Conservation (phyloP, 2,797 vertebrate species). For the Limosa lapponica region DNA sequence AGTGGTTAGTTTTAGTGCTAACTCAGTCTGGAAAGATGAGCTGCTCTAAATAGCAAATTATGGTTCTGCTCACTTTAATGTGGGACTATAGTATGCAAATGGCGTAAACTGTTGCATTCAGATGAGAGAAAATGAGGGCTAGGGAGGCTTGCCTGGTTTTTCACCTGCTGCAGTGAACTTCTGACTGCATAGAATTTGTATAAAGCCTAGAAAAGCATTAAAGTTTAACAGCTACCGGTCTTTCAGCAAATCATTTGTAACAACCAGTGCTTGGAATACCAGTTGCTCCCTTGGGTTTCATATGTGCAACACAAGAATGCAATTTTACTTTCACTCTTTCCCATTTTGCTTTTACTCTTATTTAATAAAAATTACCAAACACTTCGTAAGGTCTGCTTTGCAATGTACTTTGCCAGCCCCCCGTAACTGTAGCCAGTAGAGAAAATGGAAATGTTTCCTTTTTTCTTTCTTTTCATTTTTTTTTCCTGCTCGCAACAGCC, state of each 20-base stretch:
- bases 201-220: slow-evolving; percentile 38
- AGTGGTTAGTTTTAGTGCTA: neutral
- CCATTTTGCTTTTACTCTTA: neutral
- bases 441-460: neutral
- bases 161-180: slow-evolving; percentile 71
- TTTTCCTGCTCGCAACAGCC: neutral
- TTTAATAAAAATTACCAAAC: slow-evolving; percentile 16
- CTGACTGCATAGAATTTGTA: slow-evolving; percentile 48
- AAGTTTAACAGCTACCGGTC: slow-evolving; percentile 21
- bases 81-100: neutral
- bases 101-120: slow-evolving; percentile 41
- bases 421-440: neutral
- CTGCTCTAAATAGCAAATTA: slow-evolving; percentile 12
- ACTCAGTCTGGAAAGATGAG: neutral
- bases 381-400: neutral
- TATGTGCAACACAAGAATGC: slow-evolving; percentile 67
- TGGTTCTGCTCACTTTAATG: neutral
- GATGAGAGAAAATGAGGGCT: slow-evolving; percentile 12
- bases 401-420: neutral
- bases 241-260: slow-evolving; percentile 58
- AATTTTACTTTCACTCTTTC: slow-evolving; percentile 54
- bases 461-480: neutral
- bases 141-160: slow-evolving; percentile 28
- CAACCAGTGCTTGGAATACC: slow-evolving; percentile 30
- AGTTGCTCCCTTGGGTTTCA: slow-evolving; percentile 48